phyloP scores from a whole-genome alignment of 1,140 invertebrate genomes.

The Globodera rostochiensis region DNA sequence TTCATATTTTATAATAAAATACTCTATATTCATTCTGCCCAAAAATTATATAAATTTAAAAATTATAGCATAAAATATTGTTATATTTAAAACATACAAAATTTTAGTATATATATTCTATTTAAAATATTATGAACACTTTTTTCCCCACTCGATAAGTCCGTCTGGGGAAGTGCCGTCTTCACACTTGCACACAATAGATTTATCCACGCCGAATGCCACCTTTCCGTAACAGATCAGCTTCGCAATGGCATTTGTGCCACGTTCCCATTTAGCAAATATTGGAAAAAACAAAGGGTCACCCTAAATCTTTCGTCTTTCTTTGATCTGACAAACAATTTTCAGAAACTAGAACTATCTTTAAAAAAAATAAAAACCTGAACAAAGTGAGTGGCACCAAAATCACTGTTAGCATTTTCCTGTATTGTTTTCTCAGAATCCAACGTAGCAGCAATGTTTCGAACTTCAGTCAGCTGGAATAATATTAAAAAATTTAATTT shows the following conservation, averaged over 20 bases:
- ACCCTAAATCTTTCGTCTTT: background rate
- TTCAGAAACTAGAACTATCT: no score
- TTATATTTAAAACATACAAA: background rate
- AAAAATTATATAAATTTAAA: background rate
- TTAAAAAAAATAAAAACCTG: background rate
- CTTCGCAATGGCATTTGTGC: background rate
- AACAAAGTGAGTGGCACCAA: background rate
- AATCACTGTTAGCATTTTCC: background rate
- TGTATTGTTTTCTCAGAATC: background rate
- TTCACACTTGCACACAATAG: background rate
- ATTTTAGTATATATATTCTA: background rate
- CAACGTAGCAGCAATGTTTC: background rate
- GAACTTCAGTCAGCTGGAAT: background rate
- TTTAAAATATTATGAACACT: background rate
- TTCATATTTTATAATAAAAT: background rate
- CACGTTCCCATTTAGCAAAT: background rate
- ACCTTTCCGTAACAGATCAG: background rate
- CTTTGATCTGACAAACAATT: background rate
- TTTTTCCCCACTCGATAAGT: constrained; percentile 5
- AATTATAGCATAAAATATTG: background rate
- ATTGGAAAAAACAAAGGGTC: background rate
- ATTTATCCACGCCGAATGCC: background rate
- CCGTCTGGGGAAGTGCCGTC: background rate
- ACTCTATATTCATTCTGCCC: background rate
- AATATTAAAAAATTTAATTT: background rate